phyloP scores from a whole-genome alignment of 2,113 vertebrate genomes.

The Pandion haliaetus region DNA sequence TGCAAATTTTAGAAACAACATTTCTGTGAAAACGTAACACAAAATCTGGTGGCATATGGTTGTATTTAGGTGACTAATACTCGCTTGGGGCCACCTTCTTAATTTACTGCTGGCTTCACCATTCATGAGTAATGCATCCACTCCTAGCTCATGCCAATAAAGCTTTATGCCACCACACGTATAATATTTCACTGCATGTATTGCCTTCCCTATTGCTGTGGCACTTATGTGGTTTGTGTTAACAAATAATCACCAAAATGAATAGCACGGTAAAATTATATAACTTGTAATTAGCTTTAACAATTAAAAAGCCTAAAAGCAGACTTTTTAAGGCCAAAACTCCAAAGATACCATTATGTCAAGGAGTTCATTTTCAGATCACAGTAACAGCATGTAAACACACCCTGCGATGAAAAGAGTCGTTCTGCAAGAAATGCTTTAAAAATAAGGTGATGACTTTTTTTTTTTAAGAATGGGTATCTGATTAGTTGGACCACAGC shows the following conservation, averaged over 20 bases:
- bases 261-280: background rate
- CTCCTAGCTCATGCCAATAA: slow-evolving; percentile 55
- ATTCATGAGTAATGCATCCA: slow-evolving; percentile 60
- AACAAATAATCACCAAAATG: background rate
- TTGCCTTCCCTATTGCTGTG: background rate
- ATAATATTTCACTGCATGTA: slow-evolving; percentile 12
- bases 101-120: slow-evolving; percentile 62
- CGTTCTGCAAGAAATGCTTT: background rate
- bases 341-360: background rate
- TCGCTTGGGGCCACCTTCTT: slow-evolving; percentile 54
- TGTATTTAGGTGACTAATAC: slow-evolving; percentile 64
- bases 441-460: background rate
- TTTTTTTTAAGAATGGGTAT: background rate
- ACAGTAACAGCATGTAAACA: background rate
- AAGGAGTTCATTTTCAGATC: background rate
- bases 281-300: background rate
- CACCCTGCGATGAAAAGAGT: background rate
- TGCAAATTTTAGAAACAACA: slow-evolving; percentile 30
- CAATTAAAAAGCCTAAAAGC: background rate
- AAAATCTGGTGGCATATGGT: slow-evolving; percentile 59
- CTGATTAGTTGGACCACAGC: background rate
- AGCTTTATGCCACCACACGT: slow-evolving; percentile 47
- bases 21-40: slow-evolving; percentile 34
- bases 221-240: background rate
- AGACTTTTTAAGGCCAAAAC: background rate